Percentiles rank a stretch among this genome's conserved stretches.
phyloP scores from a whole-genome alignment of 2,797 vertebrate species.

The Micrastur ruficollis region DNA sequence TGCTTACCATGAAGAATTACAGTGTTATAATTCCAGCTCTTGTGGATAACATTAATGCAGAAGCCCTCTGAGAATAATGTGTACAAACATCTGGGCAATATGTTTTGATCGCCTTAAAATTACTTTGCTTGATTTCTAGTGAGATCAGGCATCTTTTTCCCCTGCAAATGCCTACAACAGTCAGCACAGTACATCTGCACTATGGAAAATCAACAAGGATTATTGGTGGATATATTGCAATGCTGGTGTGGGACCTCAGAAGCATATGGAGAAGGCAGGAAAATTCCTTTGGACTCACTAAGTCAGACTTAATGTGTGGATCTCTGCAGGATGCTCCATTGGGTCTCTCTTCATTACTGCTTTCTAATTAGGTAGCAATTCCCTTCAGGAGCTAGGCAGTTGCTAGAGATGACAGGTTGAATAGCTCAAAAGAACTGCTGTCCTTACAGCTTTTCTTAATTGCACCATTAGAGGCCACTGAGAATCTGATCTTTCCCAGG shows the following conservation, averaged over 20 bases:
- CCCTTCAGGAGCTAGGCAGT: background rate
- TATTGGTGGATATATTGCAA: background rate
- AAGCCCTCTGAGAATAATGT: background rate
- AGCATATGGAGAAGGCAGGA: background rate
- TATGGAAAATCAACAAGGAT: background rate
- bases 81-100: background rate
- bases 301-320: background rate
- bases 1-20: background rate
- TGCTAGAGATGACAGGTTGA: background rate
- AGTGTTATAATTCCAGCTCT: background rate
- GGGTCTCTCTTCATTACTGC: background rate
- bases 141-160: background rate
- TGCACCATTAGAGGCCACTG: background rate
- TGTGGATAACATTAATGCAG: background rate
- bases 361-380: constrained; percentile 29
- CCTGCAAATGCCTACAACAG: background rate
- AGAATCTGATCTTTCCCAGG: background rate
- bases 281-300: background rate
- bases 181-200: background rate
- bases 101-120: background rate
- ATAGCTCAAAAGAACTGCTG: background rate
- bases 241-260: background rate
- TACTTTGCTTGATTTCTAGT: background rate
- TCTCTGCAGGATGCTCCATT: background rate
- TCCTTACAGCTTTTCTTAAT: background rate